Percentiles rank a stretch among this genome's conserved stretches.
Conservation (phyloP, 1,140 invertebrate species). For the Mercenaria mercenaria region DNA sequence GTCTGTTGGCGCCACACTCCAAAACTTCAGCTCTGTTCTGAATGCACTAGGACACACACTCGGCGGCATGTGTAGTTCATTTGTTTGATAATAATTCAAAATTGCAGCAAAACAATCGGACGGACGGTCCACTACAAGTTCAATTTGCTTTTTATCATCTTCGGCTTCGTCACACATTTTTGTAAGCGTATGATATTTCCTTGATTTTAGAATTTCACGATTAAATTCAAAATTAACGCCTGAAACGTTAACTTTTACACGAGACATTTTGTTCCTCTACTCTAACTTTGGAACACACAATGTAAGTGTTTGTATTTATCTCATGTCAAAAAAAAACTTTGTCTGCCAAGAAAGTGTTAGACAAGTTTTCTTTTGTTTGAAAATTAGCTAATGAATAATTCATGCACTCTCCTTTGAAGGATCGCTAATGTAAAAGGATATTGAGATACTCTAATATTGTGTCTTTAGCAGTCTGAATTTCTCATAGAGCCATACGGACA, state of each 20-base stretch:
- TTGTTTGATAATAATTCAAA: constrained; percentile 73
- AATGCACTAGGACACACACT: constrained; percentile 72
- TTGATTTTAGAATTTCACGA: background rate
- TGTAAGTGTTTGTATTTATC: too few species aligned
- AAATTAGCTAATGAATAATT: too few species aligned
- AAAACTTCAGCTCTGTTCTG: constrained; percentile 77
- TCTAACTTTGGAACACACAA: too few species aligned
- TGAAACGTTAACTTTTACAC: constrained; percentile 35
- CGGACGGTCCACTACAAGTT: constrained; percentile 58
- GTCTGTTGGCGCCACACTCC: constrained; percentile 70
- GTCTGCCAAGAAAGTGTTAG: too few species aligned
- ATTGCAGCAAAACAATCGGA: constrained; percentile 71
- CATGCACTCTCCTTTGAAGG: too few species aligned
- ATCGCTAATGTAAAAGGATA: too few species aligned
- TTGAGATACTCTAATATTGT: too few species aligned
- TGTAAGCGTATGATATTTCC: constrained; percentile 12
- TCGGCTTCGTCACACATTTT: background rate
- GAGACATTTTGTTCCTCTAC: background rate
- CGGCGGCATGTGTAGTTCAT: constrained; percentile 76
- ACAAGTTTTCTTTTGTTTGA: too few species aligned
- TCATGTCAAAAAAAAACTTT: too few species aligned
- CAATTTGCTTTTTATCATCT: background rate
- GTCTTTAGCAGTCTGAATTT: too few species aligned
- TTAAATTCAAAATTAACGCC: constrained; percentile 44
- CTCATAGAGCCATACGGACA: too few species aligned